phyloP scores from a whole-genome alignment of 2,797 vertebrate genomes.

The Alca torda region DNA sequence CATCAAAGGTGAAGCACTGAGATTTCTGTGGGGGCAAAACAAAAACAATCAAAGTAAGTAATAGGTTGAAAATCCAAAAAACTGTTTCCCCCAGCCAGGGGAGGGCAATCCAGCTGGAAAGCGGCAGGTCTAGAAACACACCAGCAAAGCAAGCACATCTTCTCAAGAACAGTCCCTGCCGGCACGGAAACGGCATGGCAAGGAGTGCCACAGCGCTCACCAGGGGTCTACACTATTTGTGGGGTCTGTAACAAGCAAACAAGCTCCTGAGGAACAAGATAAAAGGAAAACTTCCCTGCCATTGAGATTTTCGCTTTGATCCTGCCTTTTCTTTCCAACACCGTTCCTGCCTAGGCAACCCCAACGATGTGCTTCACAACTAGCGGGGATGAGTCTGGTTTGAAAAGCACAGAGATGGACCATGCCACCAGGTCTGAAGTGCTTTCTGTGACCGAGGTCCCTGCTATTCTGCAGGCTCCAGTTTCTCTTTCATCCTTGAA shows the following conservation, averaged over 20 bases:
- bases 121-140: background rate
- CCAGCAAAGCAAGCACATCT: background rate
- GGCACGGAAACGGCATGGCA: background rate
- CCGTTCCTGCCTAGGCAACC: background rate
- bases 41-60: background rate
- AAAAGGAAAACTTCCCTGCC: background rate
- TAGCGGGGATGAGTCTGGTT: background rate
- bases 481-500: background rate
- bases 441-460: background rate
- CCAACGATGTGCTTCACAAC: background rate
- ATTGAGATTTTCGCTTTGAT: background rate
- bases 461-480: background rate
- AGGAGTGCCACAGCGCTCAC: rapidly evolving
- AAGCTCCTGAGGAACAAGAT: background rate
- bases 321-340: background rate
- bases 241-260: background rate
- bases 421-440: background rate
- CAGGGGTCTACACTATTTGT: rapidly evolving
- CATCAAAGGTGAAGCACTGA: slow-evolving; percentile 85
- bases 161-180: no score
- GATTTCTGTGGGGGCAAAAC: slow-evolving; percentile 75
- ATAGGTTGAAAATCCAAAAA: background rate
- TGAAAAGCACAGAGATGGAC: background rate
- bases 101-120: background rate
- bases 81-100: background rate